phyloP scores from a whole-genome alignment of 2,797 vertebrate species.

The Notolabrus celidotus region DNA sequence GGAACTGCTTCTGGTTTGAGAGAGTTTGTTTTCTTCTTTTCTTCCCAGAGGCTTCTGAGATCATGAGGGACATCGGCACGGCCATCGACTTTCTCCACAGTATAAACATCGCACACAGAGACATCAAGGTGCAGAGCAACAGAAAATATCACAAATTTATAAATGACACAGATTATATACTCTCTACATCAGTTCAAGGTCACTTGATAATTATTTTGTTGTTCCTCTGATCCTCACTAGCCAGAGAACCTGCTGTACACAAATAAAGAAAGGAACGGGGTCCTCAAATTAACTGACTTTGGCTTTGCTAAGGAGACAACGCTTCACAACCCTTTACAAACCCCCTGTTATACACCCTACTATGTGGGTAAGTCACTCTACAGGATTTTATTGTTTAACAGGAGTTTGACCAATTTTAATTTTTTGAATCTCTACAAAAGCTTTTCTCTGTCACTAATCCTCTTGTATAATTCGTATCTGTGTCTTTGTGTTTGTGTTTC shows the following conservation, averaged over 20 bases:
- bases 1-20: slow-evolving; percentile 67
- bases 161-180: neutral
- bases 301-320: slow-evolving; percentile 98
- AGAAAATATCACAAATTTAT: neutral
- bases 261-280: slow-evolving; percentile 85
- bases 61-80: slow-evolving; percentile 96
- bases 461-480: neutral
- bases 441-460: slow-evolving; percentile 14
- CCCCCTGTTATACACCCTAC: slow-evolving; percentile 98
- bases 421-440: neutral
- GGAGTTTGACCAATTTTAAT: neutral
- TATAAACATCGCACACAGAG: slow-evolving; percentile 95
- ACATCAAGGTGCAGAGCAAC: slow-evolving; percentile 91
- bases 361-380: slow-evolving; percentile 93
- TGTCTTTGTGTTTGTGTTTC: slow-evolving; percentile 33
- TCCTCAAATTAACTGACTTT: slow-evolving; percentile 98
- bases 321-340: slow-evolving; percentile 93
- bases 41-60: slow-evolving; percentile 92
- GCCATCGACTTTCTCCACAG: slow-evolving; percentile 94
- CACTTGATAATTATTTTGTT: neutral
- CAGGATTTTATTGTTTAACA: neutral
- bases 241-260: slow-evolving; percentile 98
- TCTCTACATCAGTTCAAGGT: neutral
- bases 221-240: slow-evolving; percentile 73
- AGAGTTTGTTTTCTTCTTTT: slow-evolving; percentile 53